Evolutionary conservation across 2,888 invertebrate species (phyloP).

Genomic region (Pardosa pseudoannulata): DNA sequence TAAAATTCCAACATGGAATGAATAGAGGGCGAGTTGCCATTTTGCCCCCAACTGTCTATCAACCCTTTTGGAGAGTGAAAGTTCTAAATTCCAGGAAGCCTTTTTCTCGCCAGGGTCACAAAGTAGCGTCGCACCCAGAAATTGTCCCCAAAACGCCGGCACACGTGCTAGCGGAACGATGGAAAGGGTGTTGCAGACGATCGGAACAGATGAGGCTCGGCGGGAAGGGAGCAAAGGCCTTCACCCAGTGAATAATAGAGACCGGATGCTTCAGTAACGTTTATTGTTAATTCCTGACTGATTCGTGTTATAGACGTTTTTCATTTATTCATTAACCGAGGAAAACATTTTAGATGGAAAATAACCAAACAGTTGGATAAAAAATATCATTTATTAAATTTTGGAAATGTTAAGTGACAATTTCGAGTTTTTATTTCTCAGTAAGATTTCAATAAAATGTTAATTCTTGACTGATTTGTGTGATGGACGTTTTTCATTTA

Average conservation of each 20-base stretch:
- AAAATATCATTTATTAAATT: no score
- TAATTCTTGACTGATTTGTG: not conserved
- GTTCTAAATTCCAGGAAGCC: not conserved
- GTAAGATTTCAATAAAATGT: no score
- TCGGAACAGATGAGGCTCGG: not conserved
- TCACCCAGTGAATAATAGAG: not conserved
- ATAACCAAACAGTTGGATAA: no score
- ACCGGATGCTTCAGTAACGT: not conserved
- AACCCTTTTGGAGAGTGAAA: not conserved
- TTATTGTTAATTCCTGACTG: not conserved
- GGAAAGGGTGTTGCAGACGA: not conserved
- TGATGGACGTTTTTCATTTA: no score
- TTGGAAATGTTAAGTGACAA: no score
- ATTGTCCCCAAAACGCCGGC: constrained; percentile 2
- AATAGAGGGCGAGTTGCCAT: not conserved
- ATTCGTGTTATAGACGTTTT: not conserved
- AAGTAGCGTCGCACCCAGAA: constrained; percentile 3
- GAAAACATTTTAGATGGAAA: no score
- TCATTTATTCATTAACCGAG: no score
- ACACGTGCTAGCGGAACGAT: not conserved
- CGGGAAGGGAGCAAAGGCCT: not conserved
- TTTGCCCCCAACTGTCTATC: not conserved
- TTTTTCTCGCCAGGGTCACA: not conserved
- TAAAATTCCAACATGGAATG: not conserved
- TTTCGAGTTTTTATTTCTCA: no score